phyloP scores from a whole-genome alignment of 2,797 vertebrate genomes.

The Leuciscus waleckii region DNA sequence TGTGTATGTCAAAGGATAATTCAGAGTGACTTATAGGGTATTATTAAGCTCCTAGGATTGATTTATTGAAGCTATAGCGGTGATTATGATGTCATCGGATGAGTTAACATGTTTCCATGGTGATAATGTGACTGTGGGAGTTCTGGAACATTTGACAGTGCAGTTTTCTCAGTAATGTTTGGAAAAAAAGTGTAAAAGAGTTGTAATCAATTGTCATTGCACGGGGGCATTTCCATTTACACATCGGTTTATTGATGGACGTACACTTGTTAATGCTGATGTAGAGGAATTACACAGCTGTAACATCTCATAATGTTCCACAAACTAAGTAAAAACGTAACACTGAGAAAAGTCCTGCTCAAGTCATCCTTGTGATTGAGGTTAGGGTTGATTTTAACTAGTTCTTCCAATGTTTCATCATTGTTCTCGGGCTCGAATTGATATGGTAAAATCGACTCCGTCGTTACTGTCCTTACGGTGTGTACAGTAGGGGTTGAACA shows the following conservation, averaged over 20 bases:
- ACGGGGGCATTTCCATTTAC: background rate
- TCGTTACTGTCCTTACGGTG: background rate
- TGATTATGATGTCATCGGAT: constrained; percentile 23
- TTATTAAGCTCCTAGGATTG: constrained; percentile 1
- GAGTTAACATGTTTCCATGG: background rate
- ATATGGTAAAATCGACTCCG: background rate
- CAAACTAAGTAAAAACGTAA: background rate
- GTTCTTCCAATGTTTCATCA: background rate
- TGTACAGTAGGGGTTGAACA: too few species aligned
- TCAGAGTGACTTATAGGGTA: background rate
- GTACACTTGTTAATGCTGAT: background rate
- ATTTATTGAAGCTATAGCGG: constrained; percentile 21
- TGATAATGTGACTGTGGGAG: constrained; percentile 7
- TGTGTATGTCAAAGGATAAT: background rate
- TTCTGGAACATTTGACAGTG: constrained; percentile 1
- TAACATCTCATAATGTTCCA: background rate
- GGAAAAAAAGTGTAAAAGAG: background rate
- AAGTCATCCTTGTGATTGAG: background rate
- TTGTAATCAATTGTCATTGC: background rate
- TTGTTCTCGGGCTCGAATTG: background rate
- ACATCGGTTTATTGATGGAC: background rate
- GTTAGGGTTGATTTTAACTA: background rate
- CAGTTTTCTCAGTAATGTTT: background rate
- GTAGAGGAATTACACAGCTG: background rate
- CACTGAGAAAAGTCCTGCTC: background rate